phyloP scores from a whole-genome alignment of 1,140 invertebrate species.

The Manduca sexta region DNA sequence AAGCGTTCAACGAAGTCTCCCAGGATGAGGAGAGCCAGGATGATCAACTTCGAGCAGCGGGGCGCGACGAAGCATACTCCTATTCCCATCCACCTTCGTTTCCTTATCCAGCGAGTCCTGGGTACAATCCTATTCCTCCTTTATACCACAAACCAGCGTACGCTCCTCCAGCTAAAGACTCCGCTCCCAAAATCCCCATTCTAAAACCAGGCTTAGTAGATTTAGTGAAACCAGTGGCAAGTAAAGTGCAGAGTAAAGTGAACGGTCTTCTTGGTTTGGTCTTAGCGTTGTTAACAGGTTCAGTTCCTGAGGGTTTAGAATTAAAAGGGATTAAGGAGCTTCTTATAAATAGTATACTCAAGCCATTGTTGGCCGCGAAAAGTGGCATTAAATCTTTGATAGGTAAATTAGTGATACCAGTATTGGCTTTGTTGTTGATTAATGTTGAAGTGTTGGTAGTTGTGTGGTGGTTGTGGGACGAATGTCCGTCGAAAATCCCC shows the following conservation, averaged over 20 bases:
- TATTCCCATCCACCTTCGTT: conserved; percentile 6
- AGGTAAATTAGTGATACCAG: conserved; percentile 50
- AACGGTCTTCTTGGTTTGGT: conserved; percentile 42
- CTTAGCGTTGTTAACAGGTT: conserved; percentile 38
- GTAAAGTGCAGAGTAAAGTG: conserved; percentile 39
- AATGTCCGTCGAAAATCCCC: conserved; percentile 29
- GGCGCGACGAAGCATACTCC: conserved; percentile 11
- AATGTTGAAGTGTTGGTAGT: conserved; percentile 57
- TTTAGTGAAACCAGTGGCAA: conserved; percentile 33
- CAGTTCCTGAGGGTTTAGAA: conserved; percentile 27
- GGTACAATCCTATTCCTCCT: conserved; percentile 11
- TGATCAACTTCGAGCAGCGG: conserved; percentile 7
- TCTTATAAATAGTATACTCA: conserved; percentile 49
- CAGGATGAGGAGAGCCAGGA: conserved; percentile 5
- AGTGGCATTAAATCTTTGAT: conserved; percentile 52
- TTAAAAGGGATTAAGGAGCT: conserved; percentile 49
- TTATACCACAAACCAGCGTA: not conserved
- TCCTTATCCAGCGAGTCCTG: conserved; percentile 8
- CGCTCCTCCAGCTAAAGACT: conserved; percentile 3
- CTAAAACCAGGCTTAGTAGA: conserved; percentile 14
- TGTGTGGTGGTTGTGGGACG: conserved; percentile 67
- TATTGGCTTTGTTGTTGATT: conserved; percentile 49
- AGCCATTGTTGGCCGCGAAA: conserved; percentile 43
- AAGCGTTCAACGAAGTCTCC: conserved; percentile 11
- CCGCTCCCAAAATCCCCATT: conserved; percentile 15